phyloP scores from a whole-genome alignment of 2,113 vertebrate species.

The Xenotilapia flavipinnis region DNA sequence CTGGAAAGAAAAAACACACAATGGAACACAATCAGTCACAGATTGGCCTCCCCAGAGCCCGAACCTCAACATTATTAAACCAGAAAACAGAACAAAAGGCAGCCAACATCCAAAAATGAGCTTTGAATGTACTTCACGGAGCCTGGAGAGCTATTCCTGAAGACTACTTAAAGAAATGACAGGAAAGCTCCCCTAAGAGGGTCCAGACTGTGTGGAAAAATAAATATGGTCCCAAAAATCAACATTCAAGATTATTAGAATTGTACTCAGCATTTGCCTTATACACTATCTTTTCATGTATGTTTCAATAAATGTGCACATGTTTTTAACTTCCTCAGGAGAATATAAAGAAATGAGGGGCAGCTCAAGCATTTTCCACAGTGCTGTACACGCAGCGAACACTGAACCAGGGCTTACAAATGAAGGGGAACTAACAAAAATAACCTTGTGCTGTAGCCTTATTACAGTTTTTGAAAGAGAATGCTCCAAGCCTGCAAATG shows the following conservation, averaged over 20 bases:
- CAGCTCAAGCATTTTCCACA: background rate
- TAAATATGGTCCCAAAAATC: background rate
- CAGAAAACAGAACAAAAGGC: background rate
- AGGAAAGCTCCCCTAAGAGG: background rate
- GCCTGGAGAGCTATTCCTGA: background rate
- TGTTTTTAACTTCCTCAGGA: background rate
- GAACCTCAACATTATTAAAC: background rate
- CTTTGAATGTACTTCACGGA: background rate
- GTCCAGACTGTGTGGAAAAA: background rate
- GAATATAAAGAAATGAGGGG: background rate
- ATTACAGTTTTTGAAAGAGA: background rate
- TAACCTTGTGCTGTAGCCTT: background rate
- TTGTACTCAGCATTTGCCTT: background rate
- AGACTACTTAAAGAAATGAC: background rate
- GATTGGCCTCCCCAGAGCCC: background rate
- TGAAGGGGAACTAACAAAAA: background rate
- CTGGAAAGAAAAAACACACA: background rate
- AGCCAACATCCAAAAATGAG: background rate
- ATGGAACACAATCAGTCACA: background rate
- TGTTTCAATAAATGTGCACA: background rate
- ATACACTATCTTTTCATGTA: background rate
- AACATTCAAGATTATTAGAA: background rate
- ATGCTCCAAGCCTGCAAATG: background rate
- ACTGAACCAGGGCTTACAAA: background rate
- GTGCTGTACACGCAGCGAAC: background rate